phyloP scores from a whole-genome alignment of 2,797 vertebrate genomes.

The Numenius phaeopus region DNA sequence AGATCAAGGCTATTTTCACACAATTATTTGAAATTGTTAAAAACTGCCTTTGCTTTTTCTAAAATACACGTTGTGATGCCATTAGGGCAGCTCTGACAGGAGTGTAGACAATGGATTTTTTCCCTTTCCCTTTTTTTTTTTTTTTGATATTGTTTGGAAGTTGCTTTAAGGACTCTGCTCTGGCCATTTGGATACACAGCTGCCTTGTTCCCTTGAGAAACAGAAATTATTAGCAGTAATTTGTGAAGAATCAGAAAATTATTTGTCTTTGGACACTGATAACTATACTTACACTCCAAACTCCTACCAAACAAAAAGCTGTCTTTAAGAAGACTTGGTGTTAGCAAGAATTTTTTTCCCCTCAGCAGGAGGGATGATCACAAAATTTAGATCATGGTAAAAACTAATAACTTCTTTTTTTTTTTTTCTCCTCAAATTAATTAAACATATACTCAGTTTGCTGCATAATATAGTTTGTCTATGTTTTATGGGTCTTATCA shows the following conservation, averaged over 20 bases:
- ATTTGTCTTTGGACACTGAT: constrained; percentile 42
- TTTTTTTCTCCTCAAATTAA: neutral
- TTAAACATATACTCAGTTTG: neutral
- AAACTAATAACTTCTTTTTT: neutral
- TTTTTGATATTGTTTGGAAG: constrained; percentile 10
- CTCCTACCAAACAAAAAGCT: constrained; percentile 4
- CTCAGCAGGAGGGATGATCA: neutral
- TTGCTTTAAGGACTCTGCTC: constrained; percentile 38
- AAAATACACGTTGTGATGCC: constrained; percentile 12
- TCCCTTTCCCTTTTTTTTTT: fast-evolving
- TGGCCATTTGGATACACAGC: neutral
- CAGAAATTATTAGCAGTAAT: constrained; percentile 42
- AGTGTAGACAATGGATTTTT: neutral
- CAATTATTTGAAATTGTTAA: constrained; percentile 76
- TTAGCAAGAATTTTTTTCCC: constrained; percentile 24
- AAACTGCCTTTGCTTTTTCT: constrained; percentile 46
- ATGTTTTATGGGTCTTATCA: constrained; percentile 17
- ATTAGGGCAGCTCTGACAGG: neutral
- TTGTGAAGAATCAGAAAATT: constrained; percentile 61
- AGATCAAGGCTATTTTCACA: constrained; percentile 71
- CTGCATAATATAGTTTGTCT: neutral
- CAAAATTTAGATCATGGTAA: neutral
- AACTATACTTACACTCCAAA: constrained; percentile 17
- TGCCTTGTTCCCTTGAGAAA: constrained; percentile 42
- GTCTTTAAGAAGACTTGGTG: constrained; percentile 56